Evolutionary conservation across 2,113 vertebrate species (phyloP), one percentile per base, ranked within the genome.

Genomic region (Meles meles): DNA sequence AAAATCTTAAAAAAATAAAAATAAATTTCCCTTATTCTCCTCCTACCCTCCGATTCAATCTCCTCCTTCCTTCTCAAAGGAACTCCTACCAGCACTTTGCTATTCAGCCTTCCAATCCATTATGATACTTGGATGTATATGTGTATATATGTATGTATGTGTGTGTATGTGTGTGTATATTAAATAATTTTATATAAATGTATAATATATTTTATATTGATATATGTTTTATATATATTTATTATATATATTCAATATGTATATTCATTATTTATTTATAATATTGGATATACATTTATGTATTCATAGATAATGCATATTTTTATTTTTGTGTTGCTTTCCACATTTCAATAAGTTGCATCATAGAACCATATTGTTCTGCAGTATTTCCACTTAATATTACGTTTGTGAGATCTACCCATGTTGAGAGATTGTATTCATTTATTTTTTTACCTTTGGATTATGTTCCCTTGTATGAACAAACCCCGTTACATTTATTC

Each of bases 241-340:
- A 17, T 76, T 47, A 47, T 47, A 44, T 27, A 31, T 14, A 31
- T 47, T 77, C 42, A 77, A 77, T 77, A 47, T 44, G 14, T 29
- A 74, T 77, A 77, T 47, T 47, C 44, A 47, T 76, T 47, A 31
- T 47, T 7, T 74, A 17, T 15, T 47, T 47, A 31, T 47, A 20
- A 77, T 77, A 77, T 47, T 47, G 14, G 25, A 52, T 80, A 49
- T 11, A 55, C 59, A 49, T 21, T 47, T 4, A 61, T 72, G 8
- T 67, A 57, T 61, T 20, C 23, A 2, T 69, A 85, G 88, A 71
- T 71, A 81, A 44, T 52, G 44, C 7, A 69, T 25, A n/a, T 17
- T 52, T 39, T 72, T 79, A n/a, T 17, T 94, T 92, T 93, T 94
- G 47, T 94, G 37, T 67, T 88, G 39, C 8, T 93, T 92, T 96